phyloP scores from a whole-genome alignment of 2,113 vertebrate genomes.

The Pycnonotus jocosus region DNA sequence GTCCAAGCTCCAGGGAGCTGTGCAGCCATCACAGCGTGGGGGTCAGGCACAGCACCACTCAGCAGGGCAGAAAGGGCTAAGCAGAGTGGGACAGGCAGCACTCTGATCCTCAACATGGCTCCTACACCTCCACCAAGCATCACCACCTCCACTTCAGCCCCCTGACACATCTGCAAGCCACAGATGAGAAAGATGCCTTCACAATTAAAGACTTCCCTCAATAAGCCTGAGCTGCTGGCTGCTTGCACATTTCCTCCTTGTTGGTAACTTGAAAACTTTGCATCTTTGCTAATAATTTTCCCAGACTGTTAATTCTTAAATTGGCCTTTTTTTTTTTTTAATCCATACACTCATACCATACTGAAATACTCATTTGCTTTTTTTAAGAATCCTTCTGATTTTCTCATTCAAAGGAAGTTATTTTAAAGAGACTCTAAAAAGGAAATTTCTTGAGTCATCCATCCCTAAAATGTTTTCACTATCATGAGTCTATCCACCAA shows the following conservation, averaged over 20 bases:
- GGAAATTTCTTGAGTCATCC: slow-evolving; percentile 22
- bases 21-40: neutral
- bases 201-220: neutral
- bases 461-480: neutral
- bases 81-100: neutral
- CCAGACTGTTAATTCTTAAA: neutral
- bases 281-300: neutral
- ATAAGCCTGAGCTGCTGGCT: neutral
- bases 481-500: neutral
- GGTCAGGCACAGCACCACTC: accelerated
- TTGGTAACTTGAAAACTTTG: neutral
- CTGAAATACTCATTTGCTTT: neutral
- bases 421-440: neutral
- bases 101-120: neutral
- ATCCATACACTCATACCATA: neutral
- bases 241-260: neutral
- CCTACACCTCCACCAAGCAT: neutral
- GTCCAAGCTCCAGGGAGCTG: neutral
- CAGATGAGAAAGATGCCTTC: neutral
- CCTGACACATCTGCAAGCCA: neutral
- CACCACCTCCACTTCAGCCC: neutral
- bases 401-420: neutral
- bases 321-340: neutral
- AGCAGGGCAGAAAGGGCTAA: neutral
- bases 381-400: neutral